Evolutionary conservation across 2,113 vertebrate genomes (phyloP).

Genomic region (Vulpes ferrilata): DNA sequence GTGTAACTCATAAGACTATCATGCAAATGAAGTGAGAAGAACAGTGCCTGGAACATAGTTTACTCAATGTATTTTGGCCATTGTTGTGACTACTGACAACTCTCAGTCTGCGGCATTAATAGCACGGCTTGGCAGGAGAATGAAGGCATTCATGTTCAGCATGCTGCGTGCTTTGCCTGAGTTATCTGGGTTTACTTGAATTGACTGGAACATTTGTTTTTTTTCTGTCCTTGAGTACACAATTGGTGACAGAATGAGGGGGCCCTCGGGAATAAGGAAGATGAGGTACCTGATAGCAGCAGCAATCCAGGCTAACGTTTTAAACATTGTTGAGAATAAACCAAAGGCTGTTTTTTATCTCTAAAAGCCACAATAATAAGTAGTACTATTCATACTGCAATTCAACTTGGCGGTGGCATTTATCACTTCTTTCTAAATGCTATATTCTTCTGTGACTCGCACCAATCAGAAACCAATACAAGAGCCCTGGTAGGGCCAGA

Average conservation of each 20-base stretch:
- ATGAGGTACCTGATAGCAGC: background rate
- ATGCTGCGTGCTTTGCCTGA: background rate
- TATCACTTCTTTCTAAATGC: background rate
- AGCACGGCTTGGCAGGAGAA: background rate
- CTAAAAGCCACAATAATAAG: background rate
- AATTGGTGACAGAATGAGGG: slow-evolving; percentile 39
- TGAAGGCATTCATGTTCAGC: background rate
- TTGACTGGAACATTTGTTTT: background rate
- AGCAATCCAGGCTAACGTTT: background rate
- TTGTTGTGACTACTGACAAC: background rate
- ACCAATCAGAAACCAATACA: background rate
- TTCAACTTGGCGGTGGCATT: background rate
- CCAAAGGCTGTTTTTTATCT: background rate
- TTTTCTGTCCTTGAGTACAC: slow-evolving; percentile 2
- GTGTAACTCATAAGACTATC: rapidly evolving
- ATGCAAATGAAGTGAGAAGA: background rate
- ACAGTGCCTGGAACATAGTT: background rate
- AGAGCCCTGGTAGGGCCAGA: background rate
- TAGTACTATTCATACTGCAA: background rate
- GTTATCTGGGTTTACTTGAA: slow-evolving; percentile 19
- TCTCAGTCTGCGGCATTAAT: background rate
- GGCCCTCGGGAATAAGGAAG: background rate
- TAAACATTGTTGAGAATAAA: slow-evolving; percentile 16
- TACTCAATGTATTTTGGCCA: background rate
- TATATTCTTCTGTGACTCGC: background rate